A percentile compares a stretch with the other conserved stretches of the same genome.
Conservation (phyloP, 2,797 vertebrate genomes). For the Sebastes vulpes region DNA sequence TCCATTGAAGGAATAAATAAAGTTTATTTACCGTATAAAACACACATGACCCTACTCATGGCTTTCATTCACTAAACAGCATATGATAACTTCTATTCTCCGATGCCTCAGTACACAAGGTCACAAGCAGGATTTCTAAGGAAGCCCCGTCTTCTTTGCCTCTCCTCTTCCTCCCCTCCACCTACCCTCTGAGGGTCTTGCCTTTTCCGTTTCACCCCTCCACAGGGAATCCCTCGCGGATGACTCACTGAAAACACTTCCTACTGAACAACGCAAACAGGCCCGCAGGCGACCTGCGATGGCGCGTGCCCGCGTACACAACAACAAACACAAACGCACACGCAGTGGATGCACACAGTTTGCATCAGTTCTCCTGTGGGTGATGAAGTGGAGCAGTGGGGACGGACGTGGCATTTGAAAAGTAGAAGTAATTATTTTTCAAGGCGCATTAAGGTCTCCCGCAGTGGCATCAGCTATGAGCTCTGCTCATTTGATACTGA, state of each 20-base stretch:
- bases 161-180: constrained; percentile 26
- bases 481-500: constrained; percentile 55
- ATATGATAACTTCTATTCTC: neutral
- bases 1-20: neutral
- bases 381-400: constrained; percentile 55
- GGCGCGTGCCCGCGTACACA: constrained; percentile 37
- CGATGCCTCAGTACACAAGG: neutral
- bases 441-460: constrained; percentile 60
- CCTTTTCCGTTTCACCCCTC: constrained; percentile 82
- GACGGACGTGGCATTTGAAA: constrained; percentile 62
- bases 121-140: constrained; percentile 27
- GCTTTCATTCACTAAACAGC: neutral
- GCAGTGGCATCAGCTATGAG: constrained; percentile 52
- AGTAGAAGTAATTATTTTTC: constrained; percentile 78
- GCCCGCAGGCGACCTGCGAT: constrained; percentile 70
- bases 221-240: constrained; percentile 90
- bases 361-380: constrained; percentile 79
- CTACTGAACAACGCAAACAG: constrained; percentile 83
- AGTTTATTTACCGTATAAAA: neutral
- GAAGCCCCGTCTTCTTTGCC: constrained; percentile 17
- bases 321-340: constrained; percentile 57
- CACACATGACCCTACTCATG: neutral
- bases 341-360: constrained; percentile 42
- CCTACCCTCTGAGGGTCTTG: constrained; percentile 55
- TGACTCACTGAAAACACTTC: constrained; percentile 90